These are phyloP conservation scores for Cerastis leucographa DNA, from an alignment of 2,888 invertebrate species.

Conservation along the genomic window DNA sequence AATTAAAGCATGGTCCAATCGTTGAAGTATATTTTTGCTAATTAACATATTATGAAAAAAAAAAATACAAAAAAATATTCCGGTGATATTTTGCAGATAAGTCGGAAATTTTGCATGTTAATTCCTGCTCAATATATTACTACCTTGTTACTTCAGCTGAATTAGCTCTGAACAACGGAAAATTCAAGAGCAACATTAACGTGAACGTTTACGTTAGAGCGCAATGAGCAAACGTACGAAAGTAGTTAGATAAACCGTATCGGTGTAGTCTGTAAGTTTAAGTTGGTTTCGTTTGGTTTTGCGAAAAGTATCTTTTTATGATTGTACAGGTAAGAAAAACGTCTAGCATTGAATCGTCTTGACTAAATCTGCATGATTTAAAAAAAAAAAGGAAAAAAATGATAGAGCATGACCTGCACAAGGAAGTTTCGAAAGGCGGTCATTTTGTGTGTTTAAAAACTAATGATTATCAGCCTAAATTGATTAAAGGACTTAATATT, in stretches of 20 bases:
- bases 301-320: constrained; percentile 35
- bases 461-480: no score
- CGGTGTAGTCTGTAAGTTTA: constrained; percentile 47
- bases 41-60: no score
- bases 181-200: constrained; percentile 39
- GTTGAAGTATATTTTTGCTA: not conserved
- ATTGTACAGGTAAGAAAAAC: constrained; percentile 10
- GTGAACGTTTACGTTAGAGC: constrained; percentile 46
- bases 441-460: no score
- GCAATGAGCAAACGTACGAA: constrained; percentile 48
- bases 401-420: no score
- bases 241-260: constrained; percentile 57
- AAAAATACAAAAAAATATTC: no score
- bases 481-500: no score
- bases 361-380: not conserved
- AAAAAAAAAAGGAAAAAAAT: no score
- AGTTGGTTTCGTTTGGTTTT: constrained; percentile 48
- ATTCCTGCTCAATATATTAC: constrained; percentile 1
- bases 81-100: constrained; percentile 15
- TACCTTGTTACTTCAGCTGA: constrained; percentile 20
- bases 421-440: no score
- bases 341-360: not conserved
- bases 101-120: not conserved
- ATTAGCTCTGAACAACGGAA: constrained; percentile 26
- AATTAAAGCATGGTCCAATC: not conserved